These are phyloP conservation scores for Brachionus asplanchnoidis DNA, from an alignment of 1,140 invertebrate species.

Conservation along the genomic window DNA sequence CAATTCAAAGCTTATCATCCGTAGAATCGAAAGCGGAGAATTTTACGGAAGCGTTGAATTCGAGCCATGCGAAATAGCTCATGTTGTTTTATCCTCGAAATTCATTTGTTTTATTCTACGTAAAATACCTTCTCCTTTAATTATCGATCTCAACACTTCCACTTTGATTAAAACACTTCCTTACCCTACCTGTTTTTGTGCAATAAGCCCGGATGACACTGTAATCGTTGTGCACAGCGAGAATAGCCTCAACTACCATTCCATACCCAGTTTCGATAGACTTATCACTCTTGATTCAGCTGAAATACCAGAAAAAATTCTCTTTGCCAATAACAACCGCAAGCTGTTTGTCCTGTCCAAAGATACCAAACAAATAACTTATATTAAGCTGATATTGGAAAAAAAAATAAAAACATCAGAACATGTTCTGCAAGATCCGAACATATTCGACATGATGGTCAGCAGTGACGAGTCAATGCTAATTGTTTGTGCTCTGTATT, in stretches of 20 bases:
- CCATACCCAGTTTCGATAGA: not conserved
- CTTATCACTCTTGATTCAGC: not conserved
- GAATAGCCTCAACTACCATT: not conserved
- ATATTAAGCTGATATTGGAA: not conserved
- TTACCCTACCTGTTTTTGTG: constrained; percentile 25
- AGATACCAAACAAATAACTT: constrained; percentile 27
- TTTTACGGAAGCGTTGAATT: constrained; percentile 14
- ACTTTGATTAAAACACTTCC: not conserved
- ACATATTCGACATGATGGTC: not conserved
- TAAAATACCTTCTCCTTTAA: constrained; percentile 3
- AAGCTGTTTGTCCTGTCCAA: constrained; percentile 21
- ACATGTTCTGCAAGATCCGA: constrained; percentile 25
- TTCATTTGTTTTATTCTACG: constrained; percentile 16
- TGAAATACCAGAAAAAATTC: constrained; percentile 39
- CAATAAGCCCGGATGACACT: constrained; percentile 2
- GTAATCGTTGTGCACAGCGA: constrained; percentile 38
- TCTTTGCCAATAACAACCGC: constrained; percentile 18
- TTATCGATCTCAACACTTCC: not conserved
- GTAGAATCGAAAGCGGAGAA: constrained; percentile 20
- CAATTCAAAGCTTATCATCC: constrained; percentile 29
- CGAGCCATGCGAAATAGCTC: constrained; percentile 9
- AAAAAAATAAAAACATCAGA: constrained; percentile 14
- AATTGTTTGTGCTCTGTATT: constrained; percentile 8
- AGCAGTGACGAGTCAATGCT: not conserved
- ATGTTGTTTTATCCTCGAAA: constrained; percentile 1